These are phyloP conservation scores for Sturnus vulgaris DNA, from an alignment of 2,113 vertebrate genomes.

Conservation along the genomic window DNA sequence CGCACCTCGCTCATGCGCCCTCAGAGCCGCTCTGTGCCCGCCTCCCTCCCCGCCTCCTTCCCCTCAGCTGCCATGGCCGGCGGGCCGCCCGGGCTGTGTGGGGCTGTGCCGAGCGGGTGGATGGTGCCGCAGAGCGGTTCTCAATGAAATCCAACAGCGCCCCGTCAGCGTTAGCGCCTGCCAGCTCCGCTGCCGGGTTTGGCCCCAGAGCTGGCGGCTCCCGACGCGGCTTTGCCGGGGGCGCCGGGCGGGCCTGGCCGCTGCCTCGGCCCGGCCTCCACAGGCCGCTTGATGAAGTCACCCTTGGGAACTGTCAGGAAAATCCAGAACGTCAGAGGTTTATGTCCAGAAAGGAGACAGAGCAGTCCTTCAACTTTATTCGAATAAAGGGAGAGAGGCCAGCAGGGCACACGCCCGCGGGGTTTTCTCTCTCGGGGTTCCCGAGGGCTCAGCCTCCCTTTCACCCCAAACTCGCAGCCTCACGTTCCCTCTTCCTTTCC, in stretches of 20 bases:
- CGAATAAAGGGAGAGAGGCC: background rate
- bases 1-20: background rate
- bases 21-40: background rate
- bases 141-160: accelerated
- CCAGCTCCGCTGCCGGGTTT: background rate
- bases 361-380: background rate
- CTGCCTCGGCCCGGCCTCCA: background rate
- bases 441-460: background rate
- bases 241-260: background rate
- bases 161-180: background rate
- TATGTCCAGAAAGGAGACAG: background rate
- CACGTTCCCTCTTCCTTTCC: background rate
- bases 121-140: no score
- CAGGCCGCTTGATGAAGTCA: background rate
- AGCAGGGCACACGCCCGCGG: background rate
- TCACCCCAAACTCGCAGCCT: background rate
- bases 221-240: background rate
- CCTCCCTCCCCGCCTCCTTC: background rate
- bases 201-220: background rate
- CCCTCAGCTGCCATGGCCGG: background rate
- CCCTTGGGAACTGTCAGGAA: background rate
- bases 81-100: background rate
- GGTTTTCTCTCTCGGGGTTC: background rate
- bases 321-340: no score
- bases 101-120: no score